Evolutionary conservation across 2,113 vertebrate species (phyloP).

Genomic region (Edolisoma coerulescens): DNA sequence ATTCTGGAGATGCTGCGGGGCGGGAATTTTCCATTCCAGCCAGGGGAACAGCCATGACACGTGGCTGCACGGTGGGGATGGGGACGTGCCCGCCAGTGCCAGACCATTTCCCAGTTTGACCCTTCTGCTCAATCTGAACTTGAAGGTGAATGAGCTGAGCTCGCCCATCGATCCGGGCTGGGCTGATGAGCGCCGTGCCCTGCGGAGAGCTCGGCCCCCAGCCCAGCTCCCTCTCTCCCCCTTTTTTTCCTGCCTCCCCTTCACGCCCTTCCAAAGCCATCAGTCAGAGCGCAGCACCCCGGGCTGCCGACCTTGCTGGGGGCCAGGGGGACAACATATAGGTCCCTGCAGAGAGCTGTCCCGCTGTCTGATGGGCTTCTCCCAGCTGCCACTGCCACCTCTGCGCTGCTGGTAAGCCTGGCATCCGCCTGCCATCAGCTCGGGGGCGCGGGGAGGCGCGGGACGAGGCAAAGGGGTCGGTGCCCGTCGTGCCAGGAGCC

Average conservation of each 20-base stretch:
- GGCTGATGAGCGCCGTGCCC: not conserved
- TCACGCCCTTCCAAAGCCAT: slow-evolving; percentile 84
- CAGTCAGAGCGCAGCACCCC: slow-evolving; percentile 51
- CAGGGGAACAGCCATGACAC: not conserved
- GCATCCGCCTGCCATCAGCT: not conserved
- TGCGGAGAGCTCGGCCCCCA: not conserved
- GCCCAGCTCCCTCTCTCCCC: slow-evolving; percentile 39
- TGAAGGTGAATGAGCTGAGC: slow-evolving; percentile 54
- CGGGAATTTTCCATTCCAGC: not conserved
- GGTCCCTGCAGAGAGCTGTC: not conserved
- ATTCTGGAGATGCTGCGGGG: not conserved
- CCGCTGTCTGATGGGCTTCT: not conserved
- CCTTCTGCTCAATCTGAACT: slow-evolving; percentile 66
- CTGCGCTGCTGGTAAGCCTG: not conserved
- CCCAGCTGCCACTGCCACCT: not conserved
- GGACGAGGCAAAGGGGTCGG: not conserved
- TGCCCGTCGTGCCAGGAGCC: not conserved
- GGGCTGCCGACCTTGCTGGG: slow-evolving; percentile 73
- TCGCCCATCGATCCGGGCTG: slow-evolving; percentile 50
- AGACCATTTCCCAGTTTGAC: slow-evolving; percentile 19
- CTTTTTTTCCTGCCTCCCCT: slow-evolving; percentile 69
- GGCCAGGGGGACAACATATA: slow-evolving; percentile 65
- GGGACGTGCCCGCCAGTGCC: accelerated
- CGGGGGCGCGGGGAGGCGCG: not conserved
- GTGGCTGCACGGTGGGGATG: not conserved